These are phyloP conservation scores for Rhabdomys pumilio DNA, from an alignment of 2,797 vertebrate genomes.

Conservation along the genomic window DNA sequence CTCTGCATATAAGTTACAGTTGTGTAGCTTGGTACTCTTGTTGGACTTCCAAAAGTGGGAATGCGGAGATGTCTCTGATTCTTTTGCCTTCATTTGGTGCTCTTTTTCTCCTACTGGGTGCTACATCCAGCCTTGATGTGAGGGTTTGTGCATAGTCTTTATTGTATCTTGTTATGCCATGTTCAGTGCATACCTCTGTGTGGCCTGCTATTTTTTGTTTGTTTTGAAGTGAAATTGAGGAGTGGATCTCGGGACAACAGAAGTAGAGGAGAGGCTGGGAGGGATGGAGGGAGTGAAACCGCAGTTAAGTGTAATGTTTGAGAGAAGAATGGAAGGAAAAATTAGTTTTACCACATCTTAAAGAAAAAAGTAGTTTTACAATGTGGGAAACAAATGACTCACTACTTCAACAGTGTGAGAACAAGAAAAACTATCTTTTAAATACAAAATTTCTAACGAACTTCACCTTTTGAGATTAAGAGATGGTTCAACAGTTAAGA, in stretches of 20 bases:
- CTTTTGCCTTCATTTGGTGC: neutral
- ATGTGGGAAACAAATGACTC: neutral
- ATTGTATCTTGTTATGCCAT: neutral
- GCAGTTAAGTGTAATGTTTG: neutral
- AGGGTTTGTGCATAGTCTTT: neutral
- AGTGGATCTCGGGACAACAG: neutral
- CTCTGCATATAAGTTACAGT: neutral
- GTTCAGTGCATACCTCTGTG: neutral
- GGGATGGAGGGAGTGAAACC: neutral
- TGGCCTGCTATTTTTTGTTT: neutral
- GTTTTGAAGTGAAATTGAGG: neutral
- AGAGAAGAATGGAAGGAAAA: slow-evolving; percentile 20
- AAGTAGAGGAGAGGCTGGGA: neutral
- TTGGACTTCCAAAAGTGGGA: neutral
- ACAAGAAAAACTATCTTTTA: slow-evolving; percentile 2
- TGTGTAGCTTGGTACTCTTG: neutral
- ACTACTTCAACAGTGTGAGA: neutral
- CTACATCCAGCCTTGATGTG: neutral
- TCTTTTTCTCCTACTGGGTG: neutral
- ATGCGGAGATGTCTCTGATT: neutral
- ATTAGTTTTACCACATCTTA: slow-evolving; percentile 10
- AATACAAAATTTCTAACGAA: neutral
- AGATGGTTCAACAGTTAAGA: neutral
- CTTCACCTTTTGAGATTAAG: too few species aligned
- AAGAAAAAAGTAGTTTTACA: neutral